phyloP scores from a whole-genome alignment of 1,140 invertebrate genomes.

The Euwallacea fornicatus region DNA sequence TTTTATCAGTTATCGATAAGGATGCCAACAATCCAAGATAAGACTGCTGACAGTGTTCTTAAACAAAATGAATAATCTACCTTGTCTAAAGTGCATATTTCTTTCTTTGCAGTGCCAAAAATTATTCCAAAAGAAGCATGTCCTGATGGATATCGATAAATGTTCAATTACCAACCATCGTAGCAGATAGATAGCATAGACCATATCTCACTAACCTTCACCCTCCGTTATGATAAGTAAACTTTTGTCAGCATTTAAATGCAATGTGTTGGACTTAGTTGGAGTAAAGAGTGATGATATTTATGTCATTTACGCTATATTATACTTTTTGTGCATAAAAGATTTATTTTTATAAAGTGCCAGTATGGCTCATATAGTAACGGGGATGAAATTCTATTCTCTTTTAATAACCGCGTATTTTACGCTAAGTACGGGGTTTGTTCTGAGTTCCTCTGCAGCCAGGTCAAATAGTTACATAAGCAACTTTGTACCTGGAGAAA shows the following conservation, averaged over 20 bases:
- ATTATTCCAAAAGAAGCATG: no score
- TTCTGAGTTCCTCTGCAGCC: slow-evolving; percentile 50
- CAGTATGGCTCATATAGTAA: slow-evolving; percentile 2
- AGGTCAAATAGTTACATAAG: slow-evolving; percentile 40
- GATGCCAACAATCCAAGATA: no score
- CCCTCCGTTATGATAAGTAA: slow-evolving; percentile 9
- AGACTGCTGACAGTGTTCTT: no score
- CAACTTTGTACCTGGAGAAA: slow-evolving; percentile 51
- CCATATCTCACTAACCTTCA: slow-evolving; percentile 9
- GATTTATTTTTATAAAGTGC: background rate
- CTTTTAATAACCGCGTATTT: slow-evolving; percentile 40
- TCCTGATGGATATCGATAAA: no score
- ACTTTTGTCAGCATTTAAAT: background rate
- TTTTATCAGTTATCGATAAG: no score
- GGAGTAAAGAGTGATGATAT: no score
- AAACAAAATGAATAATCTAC: no score
- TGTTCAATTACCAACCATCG: no score
- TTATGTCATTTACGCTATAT: background rate
- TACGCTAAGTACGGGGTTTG: slow-evolving; percentile 46
- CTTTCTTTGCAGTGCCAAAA: no score
- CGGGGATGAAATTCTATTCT: slow-evolving; percentile 30
- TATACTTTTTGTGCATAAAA: background rate
- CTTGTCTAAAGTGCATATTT: no score
- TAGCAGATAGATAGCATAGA: background rate
- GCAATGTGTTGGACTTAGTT: background rate